Evolutionary conservation across 2,888 invertebrate species (phyloP).

Genomic region (Dasysyrphus tricinctus): DNA sequence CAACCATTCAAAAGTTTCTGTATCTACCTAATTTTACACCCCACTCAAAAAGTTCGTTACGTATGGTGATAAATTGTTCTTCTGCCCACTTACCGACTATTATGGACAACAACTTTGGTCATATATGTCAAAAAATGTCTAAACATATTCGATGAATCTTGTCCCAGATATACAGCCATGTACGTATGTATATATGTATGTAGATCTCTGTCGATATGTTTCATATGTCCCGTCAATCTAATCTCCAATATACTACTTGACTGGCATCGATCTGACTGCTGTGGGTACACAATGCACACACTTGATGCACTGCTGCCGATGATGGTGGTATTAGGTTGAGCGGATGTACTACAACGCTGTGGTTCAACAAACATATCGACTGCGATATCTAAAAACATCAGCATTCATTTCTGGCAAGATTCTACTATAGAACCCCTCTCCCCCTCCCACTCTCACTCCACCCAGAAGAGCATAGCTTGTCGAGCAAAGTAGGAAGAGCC

Average conservation of each 20-base stretch:
- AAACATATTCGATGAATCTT: constrained; percentile 13
- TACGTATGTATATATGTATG: not conserved
- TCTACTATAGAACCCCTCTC: not conserved
- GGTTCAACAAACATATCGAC: constrained; percentile 63
- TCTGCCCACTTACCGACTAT: not conserved
- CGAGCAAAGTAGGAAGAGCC: constrained; percentile 38
- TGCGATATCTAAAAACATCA: constrained; percentile 55
- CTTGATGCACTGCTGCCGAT: constrained; percentile 23
- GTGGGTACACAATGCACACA: constrained; percentile 22
- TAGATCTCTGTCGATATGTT: constrained; percentile 18
- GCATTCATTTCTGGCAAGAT: constrained; percentile 60
- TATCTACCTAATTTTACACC: too few species aligned
- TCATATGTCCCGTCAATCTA: constrained; percentile 27
- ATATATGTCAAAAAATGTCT: constrained; percentile 6
- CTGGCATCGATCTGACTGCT: constrained; percentile 42
- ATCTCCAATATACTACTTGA: constrained; percentile 30
- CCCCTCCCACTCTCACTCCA: too few species aligned
- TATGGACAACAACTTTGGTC: not conserved
- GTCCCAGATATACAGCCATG: constrained; percentile 21
- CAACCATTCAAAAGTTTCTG: not conserved
- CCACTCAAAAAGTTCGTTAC: not conserved
- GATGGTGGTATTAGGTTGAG: constrained; percentile 54
- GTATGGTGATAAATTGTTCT: not conserved
- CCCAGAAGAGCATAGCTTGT: not conserved
- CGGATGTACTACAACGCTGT: constrained; percentile 63